These are phyloP conservation scores for Bombycilla garrulus DNA, from an alignment of 2,113 vertebrate species.

Conservation along the genomic window DNA sequence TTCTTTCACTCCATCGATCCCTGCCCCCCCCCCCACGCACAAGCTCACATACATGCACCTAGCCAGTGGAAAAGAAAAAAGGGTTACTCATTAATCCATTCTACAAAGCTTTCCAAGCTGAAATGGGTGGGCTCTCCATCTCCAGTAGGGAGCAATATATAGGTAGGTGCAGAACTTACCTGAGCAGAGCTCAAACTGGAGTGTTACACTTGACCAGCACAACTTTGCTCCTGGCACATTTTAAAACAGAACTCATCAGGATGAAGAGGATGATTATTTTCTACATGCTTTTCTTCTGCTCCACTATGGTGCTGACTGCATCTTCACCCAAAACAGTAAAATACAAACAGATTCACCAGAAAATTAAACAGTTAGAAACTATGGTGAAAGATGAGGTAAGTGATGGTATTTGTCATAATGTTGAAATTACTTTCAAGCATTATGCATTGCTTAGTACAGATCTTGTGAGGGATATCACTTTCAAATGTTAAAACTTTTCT, in stretches of 20 bases:
- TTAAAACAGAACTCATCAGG: not conserved
- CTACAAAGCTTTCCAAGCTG: slow-evolving; percentile 89
- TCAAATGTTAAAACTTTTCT: slow-evolving; percentile 24
- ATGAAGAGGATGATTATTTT: slow-evolving; percentile 69
- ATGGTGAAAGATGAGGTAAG: slow-evolving; percentile 68
- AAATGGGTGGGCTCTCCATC: slow-evolving; percentile 86
- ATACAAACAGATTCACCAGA: slow-evolving; percentile 45
- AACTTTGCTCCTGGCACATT: slow-evolving; percentile 33
- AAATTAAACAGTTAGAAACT: slow-evolving; percentile 16
- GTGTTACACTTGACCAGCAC: slow-evolving; percentile 59
- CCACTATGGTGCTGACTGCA: slow-evolving; percentile 7
- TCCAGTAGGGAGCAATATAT: slow-evolving; percentile 90
- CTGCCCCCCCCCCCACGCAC: slow-evolving; percentile 78
- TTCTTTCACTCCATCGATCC: slow-evolving; percentile 78
- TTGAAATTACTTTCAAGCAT: not conserved
- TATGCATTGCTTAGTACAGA: not conserved
- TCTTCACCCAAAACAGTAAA: not conserved
- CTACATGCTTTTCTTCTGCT: slow-evolving; percentile 61
- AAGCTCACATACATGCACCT: slow-evolving; percentile 73
- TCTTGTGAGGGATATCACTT: not conserved
- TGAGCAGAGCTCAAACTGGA: slow-evolving; percentile 71
- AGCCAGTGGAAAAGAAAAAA: slow-evolving; percentile 98
- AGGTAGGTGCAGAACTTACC: slow-evolving; percentile 79
- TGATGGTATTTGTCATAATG: not conserved
- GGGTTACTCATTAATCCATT: slow-evolving; percentile 91